Conservation (phyloP, 2,797 vertebrate species). For the Peromyscus aztecus region DNA sequence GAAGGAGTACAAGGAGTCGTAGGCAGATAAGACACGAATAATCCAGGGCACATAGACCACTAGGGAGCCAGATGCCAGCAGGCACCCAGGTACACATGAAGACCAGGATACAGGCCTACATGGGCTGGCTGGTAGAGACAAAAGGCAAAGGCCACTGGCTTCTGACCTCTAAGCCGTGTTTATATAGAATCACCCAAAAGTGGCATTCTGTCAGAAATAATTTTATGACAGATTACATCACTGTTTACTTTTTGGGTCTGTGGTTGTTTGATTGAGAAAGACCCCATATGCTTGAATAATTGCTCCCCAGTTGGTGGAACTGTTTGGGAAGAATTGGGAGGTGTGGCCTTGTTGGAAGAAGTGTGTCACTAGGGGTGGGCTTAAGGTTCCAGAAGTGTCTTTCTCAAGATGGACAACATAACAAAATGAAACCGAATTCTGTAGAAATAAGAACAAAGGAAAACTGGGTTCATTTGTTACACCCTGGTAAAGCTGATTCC, state of each 20-base stretch:
- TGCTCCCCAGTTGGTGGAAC: background rate
- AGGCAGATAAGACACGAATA: background rate
- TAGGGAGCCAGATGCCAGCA: background rate
- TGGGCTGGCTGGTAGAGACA: background rate
- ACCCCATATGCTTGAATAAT: background rate
- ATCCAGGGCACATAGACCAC: background rate
- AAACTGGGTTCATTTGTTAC: background rate
- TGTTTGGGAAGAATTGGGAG: background rate
- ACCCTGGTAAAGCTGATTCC: background rate
- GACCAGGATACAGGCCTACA: too few species aligned
- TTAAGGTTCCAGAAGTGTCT: background rate
- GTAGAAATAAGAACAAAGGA: constrained; percentile 16
- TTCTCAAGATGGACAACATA: background rate
- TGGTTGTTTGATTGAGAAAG: background rate
- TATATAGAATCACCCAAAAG: background rate
- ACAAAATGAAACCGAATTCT: background rate
- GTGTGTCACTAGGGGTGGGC: background rate
- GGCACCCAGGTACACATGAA: background rate
- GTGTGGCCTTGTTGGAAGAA: background rate
- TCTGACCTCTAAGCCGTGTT: background rate
- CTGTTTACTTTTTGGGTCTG: background rate
- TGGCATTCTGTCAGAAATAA: background rate
- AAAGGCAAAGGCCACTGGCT: background rate
- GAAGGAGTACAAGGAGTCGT: background rate
- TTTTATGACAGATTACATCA: background rate